Conservation (phyloP, 2,888 invertebrate genomes). For the Eilema griseolum region DNA sequence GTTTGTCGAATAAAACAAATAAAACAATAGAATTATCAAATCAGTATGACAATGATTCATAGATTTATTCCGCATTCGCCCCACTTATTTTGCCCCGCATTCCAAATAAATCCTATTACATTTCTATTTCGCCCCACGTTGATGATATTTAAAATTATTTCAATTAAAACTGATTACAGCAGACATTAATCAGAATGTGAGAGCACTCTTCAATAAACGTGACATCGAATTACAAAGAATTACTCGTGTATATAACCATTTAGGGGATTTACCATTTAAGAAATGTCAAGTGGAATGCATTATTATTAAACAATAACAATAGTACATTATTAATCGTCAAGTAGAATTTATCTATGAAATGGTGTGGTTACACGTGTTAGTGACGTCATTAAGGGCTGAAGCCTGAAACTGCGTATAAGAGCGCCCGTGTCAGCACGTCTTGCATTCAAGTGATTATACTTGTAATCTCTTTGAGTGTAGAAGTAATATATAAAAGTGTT, state of each 20-base stretch:
- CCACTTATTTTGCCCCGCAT: neutral
- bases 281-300: neutral
- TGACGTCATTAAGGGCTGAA: neutral
- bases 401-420: no score
- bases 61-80: neutral
- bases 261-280: constrained; percentile 1
- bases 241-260: neutral
- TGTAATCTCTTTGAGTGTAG: no score
- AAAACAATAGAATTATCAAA: neutral
- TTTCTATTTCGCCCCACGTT: no score
- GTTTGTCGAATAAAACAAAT: neutral
- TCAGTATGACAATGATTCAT: neutral
- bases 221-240: neutral
- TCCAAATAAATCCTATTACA: neutral
- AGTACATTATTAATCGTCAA: neutral
- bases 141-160: no score
- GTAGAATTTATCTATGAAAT: constrained; percentile 13
- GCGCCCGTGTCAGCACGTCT: no score
- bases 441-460: no score
- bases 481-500: no score
- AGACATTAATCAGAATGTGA: neutral
- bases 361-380: constrained; percentile 1
- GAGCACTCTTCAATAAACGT: neutral
- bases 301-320: constrained; percentile 12
- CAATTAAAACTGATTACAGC: neutral